Base-by-base conservation (phyloP, 2,113 vertebrate genomes). In the Pseudorasbora parva region DNA sequence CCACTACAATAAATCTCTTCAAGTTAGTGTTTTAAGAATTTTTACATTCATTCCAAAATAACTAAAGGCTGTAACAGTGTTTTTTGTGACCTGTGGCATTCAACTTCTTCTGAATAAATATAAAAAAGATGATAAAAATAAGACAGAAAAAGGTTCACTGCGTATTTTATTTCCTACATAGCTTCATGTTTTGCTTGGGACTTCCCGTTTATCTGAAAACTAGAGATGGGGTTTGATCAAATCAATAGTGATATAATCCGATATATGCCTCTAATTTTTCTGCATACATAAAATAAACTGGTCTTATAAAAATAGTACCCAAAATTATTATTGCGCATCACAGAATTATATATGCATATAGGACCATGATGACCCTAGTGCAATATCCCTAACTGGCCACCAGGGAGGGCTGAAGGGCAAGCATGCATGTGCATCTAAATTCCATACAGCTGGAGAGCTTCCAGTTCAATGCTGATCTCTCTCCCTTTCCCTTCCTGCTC, bases 401-500 rank as follows among this genome's bases (percentile, higher is more conserved):
- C 86, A 88, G 89, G 85, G 86, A 77, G 87, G 8, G 86, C 69
- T 71, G 66, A 59, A 60, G 82, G 45, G 86, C 59, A 64, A 62
- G 10, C 2, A 4, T 56, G 56, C 45, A 9, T 41, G 27, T 71
- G 51, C 10, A n/a, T 81, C 27, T 82, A 78, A 82, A 87, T 84
- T 81, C 77, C 37, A 66, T 84, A 83, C 86, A 89, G 88, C 87
- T 87, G 88, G 88, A 87, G 82, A 71, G 47, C 83, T 87, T 90
- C 88, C 88, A 90, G 87, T 82, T 84, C 83, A 87, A 75, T 82
- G 86, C 86, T 80, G 86, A 85, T 86, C 76, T 85, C 86, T 76
- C 83, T 49, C 25, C 66, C 64, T 71, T 33, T 33, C 45, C 60
- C 73, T 76, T 71, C 86, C 77, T 56, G 21, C 72, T 71, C 68